These are phyloP conservation scores for Habropoda laboriosa DNA, from an alignment of 1,140 invertebrate species.

Conservation along the genomic window DNA sequence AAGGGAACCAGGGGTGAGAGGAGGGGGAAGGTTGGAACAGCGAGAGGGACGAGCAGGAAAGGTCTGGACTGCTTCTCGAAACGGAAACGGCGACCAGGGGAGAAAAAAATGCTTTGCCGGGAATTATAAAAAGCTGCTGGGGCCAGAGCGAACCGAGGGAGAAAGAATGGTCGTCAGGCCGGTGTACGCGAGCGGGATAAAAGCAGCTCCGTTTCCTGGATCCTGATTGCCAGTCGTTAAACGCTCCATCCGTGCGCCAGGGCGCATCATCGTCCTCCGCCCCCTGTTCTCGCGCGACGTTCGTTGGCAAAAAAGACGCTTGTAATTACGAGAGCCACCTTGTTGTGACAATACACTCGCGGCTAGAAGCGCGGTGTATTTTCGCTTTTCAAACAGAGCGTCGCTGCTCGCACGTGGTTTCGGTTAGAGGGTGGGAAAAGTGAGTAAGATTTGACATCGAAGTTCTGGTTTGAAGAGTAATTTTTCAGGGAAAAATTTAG, in stretches of 20 bases:
- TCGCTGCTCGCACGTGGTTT: background rate
- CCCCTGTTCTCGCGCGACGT: background rate
- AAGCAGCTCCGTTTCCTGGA: slow-evolving; percentile 20
- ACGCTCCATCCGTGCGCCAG: slow-evolving; percentile 7
- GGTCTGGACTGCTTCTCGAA: background rate
- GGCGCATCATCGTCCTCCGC: no score
- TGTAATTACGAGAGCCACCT: slow-evolving; percentile 41
- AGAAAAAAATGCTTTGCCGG: slow-evolving; percentile 58
- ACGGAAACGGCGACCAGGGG: slow-evolving; percentile 44
- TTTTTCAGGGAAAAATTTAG: background rate
- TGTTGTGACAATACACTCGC: slow-evolving; percentile 28
- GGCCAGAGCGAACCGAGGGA: slow-evolving; percentile 1
- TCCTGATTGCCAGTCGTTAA: slow-evolving; percentile 57
- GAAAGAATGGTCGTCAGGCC: slow-evolving; percentile 21
- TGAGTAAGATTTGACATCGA: background rate
- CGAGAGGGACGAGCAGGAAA: background rate
- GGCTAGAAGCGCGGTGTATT: background rate
- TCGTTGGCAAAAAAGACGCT: slow-evolving; percentile 26
- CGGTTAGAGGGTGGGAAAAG: background rate
- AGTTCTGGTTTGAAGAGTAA: background rate
- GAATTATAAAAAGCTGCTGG: slow-evolving; percentile 59
- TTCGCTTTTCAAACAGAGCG: background rate
- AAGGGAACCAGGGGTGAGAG: slow-evolving; percentile 4
- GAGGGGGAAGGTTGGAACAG: slow-evolving; percentile 1
- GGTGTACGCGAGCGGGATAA: slow-evolving; percentile 1